A percentile compares a stretch with the other conserved stretches of the same genome.
Evolutionary conservation across 2,888 invertebrate genomes (phyloP).

Genomic region (Rhyacophila evoluta): DNA sequence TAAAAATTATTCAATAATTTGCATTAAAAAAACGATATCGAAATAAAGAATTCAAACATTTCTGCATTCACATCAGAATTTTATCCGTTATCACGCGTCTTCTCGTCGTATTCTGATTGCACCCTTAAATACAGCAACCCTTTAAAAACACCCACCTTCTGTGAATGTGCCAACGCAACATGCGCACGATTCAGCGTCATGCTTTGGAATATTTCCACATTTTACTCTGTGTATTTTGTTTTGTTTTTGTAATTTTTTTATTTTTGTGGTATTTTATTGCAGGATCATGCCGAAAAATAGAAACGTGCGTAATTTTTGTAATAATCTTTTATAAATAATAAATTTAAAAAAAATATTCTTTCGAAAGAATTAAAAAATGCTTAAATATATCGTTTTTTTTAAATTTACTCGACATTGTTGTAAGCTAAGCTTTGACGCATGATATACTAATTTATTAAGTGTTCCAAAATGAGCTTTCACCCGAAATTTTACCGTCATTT

Average conservation of each 20-base stretch:
- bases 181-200: neutral
- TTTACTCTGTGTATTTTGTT: neutral
- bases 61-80: neutral
- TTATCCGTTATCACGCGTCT: neutral
- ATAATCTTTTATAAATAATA: neutral
- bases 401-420: no score
- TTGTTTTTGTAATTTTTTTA: neutral
- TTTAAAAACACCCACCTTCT: neutral
- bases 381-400: no score
- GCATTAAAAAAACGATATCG: no score
- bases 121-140: constrained; percentile 5
- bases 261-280: neutral
- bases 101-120: neutral
- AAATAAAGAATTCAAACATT: neutral
- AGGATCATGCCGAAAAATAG: neutral
- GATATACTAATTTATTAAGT: no score
- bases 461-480: no score
- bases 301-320: neutral
- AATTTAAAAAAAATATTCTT: no score
- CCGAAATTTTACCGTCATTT: no score
- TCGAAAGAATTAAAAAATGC: no score
- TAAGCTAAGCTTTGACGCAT: no score
- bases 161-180: neutral
- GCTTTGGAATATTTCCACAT: neutral
- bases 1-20: no score